Percentiles rank a stretch among this genome's conserved stretches.
Conservation (phyloP, 2,113 vertebrate species). For the Phrynosoma platyrhinos region DNA sequence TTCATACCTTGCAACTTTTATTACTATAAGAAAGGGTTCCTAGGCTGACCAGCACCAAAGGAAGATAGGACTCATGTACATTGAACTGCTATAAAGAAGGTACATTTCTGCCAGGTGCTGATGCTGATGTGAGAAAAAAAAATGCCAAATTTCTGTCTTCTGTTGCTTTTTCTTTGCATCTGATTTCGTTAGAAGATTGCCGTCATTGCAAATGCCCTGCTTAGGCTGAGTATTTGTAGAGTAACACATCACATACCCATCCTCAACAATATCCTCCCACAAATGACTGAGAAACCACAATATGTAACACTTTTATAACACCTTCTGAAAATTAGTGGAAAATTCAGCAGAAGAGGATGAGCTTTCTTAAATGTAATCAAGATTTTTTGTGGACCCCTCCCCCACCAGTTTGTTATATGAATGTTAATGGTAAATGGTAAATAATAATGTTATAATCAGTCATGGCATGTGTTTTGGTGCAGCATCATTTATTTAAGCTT, state of each 20-base stretch:
- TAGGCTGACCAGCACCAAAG: neutral
- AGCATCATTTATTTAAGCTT: too few species aligned
- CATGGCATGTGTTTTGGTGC: too few species aligned
- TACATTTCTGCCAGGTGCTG: too few species aligned
- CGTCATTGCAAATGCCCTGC: neutral
- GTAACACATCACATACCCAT: neutral
- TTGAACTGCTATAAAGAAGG: neutral
- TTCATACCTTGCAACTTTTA: too few species aligned
- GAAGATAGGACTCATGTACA: neutral
- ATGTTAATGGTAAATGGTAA: too few species aligned
- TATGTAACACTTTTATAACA: neutral
- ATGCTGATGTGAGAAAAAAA: neutral
- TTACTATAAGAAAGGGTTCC: too few species aligned
- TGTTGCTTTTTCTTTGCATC: neutral
- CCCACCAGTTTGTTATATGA: too few species aligned
- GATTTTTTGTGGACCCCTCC: too few species aligned
- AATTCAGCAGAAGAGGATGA: neutral
- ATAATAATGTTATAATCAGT: too few species aligned
- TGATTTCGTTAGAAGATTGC: neutral
- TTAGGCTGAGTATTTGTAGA: neutral
- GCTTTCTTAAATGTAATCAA: too few species aligned
- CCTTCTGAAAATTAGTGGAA: neutral
- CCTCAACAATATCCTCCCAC: too few species aligned
- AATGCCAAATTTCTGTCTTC: neutral
- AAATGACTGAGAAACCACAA: neutral